Evolutionary conservation across 2,113 vertebrate species (phyloP), one percentile per base, ranked within the genome.

Genomic region (Galeopterus variegatus): DNA sequence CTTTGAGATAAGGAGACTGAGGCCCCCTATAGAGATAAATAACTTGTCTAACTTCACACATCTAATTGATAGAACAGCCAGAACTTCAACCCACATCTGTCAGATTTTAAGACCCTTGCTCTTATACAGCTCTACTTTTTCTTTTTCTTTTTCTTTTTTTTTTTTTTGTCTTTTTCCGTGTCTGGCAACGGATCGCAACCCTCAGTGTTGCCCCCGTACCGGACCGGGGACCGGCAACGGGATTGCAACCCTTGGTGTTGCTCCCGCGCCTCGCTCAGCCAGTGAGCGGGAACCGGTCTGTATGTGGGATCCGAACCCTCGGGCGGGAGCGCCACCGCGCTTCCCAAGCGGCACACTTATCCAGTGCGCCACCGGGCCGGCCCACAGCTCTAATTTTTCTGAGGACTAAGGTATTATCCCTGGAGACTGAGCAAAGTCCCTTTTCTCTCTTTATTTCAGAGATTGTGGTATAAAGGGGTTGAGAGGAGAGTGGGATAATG

Each of bases 401-500:
- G 65, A 84, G 33, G 54, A 95, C 45, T 60, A 54, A 18, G 12
- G 15, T 94, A 36, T 89, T 36, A 69, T 36, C 56, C 14, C 41
- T 75, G 21, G 48, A 90, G 11, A 90, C 36, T 67, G 76, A 94
- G 11, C 33, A 75, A 4, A 93, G 36, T 88, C 41, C 28, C 17
- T 95, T 87, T 67, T 94, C 45, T 85, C 75, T 65, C 26, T 93
- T 87, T 79, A 76, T 93, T 88, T 60, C 48, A 87, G 90, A 52
- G 73, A 54, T 56, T 48, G 97, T 85, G 13, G 14, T 86, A 56
- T 75, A 93, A 87, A 36, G 54, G 54, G n/a, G 36, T 67, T 95
- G 64, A 75, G 54, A 70, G 72, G 31, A 54, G 24, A 76, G 62
- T 36, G 11, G 33, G 18, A 15, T 80, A 54, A 77, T 88, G 52